Evolutionary conservation across 1,140 invertebrate genomes (phyloP).

Genomic region (Solenopsis fugax): DNA sequence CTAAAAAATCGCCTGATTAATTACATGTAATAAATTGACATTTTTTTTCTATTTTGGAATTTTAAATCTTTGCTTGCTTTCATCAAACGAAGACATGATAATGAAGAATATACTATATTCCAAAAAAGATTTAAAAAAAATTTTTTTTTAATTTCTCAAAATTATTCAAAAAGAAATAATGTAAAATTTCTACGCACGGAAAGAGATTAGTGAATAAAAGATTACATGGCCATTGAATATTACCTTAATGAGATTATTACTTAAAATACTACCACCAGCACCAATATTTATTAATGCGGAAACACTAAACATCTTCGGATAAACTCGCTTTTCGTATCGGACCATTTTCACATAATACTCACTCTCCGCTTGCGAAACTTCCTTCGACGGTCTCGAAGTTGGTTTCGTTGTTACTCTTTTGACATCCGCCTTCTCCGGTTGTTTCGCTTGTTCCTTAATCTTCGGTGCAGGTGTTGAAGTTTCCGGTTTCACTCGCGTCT

Average conservation of each 20-base stretch:
- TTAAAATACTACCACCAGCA: conserved; percentile 13
- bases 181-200: background rate
- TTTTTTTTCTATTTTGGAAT: background rate
- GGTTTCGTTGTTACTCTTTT: conserved; percentile 44
- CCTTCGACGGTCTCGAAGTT: conserved; percentile 35
- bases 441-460: conserved; percentile 58
- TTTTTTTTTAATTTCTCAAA: background rate
- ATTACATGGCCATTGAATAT: conserved; percentile 23
- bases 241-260: conserved; percentile 32
- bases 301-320: conserved; percentile 21
- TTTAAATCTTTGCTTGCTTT: background rate
- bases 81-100: background rate
- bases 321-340: conserved; percentile 42
- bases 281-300: conserved; percentile 8
- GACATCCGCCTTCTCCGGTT: conserved; percentile 66
- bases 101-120: background rate
- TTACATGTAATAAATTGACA: background rate
- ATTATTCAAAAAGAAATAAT: background rate
- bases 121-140: conserved; percentile 2
- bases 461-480: conserved; percentile 69
- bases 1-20: conserved; percentile 65
- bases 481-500: conserved; percentile 69
- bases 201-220: conserved; percentile 13
- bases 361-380: conserved; percentile 67
- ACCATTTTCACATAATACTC: conserved; percentile 63